These are phyloP conservation scores for cattle (Bos taurus) DNA, from an alignment of 2,113 vertebrate genomes.

Conservation along the genomic window DNA sequence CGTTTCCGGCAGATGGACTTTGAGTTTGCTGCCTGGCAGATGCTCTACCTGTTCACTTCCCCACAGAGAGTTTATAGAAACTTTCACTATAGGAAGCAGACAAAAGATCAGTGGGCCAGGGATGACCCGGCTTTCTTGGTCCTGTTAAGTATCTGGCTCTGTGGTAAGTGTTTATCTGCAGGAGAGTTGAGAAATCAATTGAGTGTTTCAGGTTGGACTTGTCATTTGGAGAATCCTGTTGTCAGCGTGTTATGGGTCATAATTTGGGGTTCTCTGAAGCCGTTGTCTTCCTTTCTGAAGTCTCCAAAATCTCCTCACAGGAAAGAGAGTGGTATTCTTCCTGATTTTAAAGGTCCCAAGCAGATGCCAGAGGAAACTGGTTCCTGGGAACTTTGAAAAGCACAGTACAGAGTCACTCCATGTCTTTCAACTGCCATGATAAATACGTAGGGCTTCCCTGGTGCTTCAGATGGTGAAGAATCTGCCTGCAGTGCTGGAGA, in stretches of 20 bases:
- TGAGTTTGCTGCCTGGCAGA: conserved; percentile 97
- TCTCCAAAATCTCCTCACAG: background rate
- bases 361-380: background rate
- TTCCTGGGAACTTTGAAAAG: background rate
- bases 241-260: background rate
- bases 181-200: background rate
- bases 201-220: background rate
- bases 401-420: background rate
- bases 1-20: conserved; percentile 97
- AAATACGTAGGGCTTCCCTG: background rate
- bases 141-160: conserved; percentile 95
- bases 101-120: conserved; percentile 98
- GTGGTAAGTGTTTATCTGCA: conserved; percentile 82
- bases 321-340: background rate
- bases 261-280: conserved; percentile 14
- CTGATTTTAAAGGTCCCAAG: background rate
- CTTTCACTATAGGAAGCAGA: conserved; percentile 99
- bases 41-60: conserved; percentile 97
- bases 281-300: background rate
- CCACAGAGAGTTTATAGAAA: conserved; percentile 98
- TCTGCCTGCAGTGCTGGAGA: background rate
- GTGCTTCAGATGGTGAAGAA: background rate
- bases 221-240: background rate
- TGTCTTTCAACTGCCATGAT: background rate
- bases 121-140: conserved; percentile 97